Percentiles rank a stretch among this genome's conserved stretches.
Evolutionary conservation across 2,888 invertebrate genomes (phyloP).

Genomic region (Coelinius sp.): DNA sequence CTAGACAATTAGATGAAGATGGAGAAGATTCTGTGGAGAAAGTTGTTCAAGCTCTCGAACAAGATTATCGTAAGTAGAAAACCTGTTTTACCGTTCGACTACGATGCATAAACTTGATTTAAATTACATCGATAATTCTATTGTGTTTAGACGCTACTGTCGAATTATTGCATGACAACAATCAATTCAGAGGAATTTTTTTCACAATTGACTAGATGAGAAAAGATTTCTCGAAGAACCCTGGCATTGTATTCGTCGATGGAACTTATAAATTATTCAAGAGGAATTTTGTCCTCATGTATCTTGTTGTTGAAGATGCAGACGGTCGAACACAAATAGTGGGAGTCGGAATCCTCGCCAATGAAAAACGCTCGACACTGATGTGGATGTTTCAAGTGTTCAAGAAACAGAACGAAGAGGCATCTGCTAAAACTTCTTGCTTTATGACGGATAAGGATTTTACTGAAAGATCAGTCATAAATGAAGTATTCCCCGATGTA

Average conservation of each 20-base stretch:
- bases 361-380: conserved; percentile 31
- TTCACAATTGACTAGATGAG: no score
- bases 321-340: conserved; percentile 36
- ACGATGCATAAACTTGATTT: no score
- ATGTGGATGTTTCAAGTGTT: conserved; percentile 40
- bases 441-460: conserved; percentile 46
- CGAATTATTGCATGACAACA: no score
- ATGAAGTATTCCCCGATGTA: conserved; percentile 35
- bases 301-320: conserved; percentile 38
- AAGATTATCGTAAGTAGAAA: no score
- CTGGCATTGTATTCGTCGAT: conserved; percentile 40
- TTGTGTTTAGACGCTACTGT: no score
- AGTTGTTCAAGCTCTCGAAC: background rate
- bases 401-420: conserved; percentile 28
- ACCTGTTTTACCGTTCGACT: no score
- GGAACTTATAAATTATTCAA: conserved; percentile 43
- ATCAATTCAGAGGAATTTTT: no score
- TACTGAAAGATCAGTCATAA: conserved; percentile 33
- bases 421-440: conserved; percentile 24
- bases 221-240: no score
- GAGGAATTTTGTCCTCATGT: conserved; percentile 34
- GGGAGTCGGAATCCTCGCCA: conserved; percentile 36
- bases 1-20: background rate
- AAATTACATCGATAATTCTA: no score
- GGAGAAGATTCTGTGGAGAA: background rate